Conservation (phyloP, 2,797 vertebrate species). For the Poeciliopsis infans region DNA sequence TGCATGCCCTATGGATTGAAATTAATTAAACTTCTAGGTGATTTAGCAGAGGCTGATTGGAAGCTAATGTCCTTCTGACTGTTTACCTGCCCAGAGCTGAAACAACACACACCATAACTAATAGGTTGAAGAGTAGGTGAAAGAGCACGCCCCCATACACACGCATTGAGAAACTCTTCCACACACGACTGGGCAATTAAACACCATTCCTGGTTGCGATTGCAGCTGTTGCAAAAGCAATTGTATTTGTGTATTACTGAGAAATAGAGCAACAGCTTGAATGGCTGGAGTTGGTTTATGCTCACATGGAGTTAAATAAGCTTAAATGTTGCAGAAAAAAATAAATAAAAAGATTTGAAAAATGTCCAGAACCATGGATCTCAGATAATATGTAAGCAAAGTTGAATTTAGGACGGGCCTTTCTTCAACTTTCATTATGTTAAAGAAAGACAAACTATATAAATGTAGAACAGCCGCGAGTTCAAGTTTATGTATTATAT, state of each 20-base stretch:
- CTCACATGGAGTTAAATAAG: conserved; percentile 7
- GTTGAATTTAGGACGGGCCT: background rate
- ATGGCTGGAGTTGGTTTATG: conserved; percentile 10
- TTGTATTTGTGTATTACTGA: conserved; percentile 48
- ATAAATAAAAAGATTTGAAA: background rate
- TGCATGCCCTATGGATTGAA: conserved; percentile 67
- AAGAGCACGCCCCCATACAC: conserved; percentile 20
- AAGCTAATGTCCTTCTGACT: conserved; percentile 70
- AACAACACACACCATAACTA: conserved; percentile 66
- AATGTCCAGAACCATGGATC: background rate
- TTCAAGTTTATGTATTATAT: background rate
- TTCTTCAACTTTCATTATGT: background rate
- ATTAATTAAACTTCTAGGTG: conserved; percentile 75
- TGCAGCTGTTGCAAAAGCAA: conserved; percentile 40
- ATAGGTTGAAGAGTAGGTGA: conserved; percentile 56
- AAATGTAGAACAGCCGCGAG: background rate
- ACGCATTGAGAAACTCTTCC: conserved; percentile 34
- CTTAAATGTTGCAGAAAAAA: background rate
- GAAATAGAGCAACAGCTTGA: conserved; percentile 5
- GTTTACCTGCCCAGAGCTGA: conserved; percentile 70
- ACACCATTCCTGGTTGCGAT: conserved; percentile 36
- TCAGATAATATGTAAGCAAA: background rate
- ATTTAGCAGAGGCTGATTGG: conserved; percentile 69
- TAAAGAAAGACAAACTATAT: background rate
- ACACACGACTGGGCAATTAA: conserved; percentile 59